phyloP scores from a whole-genome alignment of 2,113 vertebrate species.

The Rhodinocichla rosea region DNA sequence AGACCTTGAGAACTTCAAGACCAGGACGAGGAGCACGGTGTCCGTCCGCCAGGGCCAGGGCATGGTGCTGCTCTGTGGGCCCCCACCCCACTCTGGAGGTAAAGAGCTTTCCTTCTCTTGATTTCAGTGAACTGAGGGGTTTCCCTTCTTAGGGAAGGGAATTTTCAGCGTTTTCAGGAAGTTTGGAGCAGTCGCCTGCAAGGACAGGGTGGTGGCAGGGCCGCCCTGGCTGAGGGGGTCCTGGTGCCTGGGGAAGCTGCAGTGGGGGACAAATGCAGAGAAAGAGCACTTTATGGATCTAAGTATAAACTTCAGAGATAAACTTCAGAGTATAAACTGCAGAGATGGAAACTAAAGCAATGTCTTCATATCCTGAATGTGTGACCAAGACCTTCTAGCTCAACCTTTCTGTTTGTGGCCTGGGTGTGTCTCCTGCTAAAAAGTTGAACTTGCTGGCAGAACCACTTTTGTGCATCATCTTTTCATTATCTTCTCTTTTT shows the following conservation, averaged over 20 bases:
- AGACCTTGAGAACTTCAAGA: conserved; percentile 97
- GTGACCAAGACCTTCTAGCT: too few relatives aligned
- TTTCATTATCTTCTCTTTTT: background rate
- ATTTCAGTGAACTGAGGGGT: background rate
- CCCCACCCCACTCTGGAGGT: conserved; percentile 94
- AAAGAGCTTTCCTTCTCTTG: background rate
- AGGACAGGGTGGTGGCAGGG: background rate
- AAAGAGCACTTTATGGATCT: background rate
- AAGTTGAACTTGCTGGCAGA: background rate
- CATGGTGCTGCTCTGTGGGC: conserved; percentile 93
- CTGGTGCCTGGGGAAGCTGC: background rate
- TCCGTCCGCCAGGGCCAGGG: conserved; percentile 95
- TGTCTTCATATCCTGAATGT: accelerated
- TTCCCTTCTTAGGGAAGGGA: background rate
- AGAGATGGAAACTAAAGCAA: background rate
- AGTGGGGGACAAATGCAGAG: background rate
- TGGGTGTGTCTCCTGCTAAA: background rate
- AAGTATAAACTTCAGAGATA: background rate
- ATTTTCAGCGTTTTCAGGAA: background rate
- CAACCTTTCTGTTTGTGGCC: background rate
- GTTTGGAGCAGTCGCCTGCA: background rate
- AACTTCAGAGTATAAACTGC: background rate
- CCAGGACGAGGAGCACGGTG: conserved; percentile 86
- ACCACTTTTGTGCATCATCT: background rate
- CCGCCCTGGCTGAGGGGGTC: background rate